A percentile compares a stretch with the other conserved stretches of the same genome.
These are phyloP conservation scores for Neuroterus valhalla DNA, from an alignment of 1,140 invertebrate species.

Conservation along the genomic window DNA sequence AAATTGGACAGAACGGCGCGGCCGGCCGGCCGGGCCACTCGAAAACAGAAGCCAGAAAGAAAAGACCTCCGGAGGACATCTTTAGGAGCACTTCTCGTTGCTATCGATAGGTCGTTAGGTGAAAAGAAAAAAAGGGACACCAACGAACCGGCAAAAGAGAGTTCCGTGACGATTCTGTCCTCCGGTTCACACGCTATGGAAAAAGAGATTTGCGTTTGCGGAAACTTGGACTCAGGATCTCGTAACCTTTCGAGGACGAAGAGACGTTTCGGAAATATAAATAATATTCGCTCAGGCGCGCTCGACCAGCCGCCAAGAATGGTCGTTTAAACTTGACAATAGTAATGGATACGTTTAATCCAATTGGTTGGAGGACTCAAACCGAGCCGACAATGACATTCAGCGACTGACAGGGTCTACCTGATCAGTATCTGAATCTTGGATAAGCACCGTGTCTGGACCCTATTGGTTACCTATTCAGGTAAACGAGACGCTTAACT, in stretches of 20 bases:
- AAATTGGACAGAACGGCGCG: slow-evolving; percentile 58
- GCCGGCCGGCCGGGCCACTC: too few species aligned
- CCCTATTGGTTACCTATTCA: slow-evolving; percentile 52
- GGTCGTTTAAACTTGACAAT: slow-evolving; percentile 48
- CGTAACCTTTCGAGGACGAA: background rate
- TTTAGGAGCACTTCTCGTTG: slow-evolving; percentile 48
- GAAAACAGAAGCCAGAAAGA: slow-evolving; percentile 59
- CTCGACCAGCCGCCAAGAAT: slow-evolving; percentile 38
- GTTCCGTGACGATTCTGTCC: background rate
- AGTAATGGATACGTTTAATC: slow-evolving; percentile 72
- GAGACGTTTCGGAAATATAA: slow-evolving; percentile 31
- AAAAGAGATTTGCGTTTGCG: slow-evolving; percentile 47
- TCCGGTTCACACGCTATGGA: slow-evolving; percentile 3
- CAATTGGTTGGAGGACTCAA: slow-evolving; percentile 61
- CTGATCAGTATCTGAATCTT: slow-evolving; percentile 51
- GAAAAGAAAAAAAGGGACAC: slow-evolving; percentile 34
- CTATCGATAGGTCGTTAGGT: slow-evolving; percentile 50
- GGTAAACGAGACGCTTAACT: slow-evolving; percentile 58
- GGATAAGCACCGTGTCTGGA: slow-evolving; percentile 51
- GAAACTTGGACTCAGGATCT: slow-evolving; percentile 42
- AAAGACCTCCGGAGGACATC: slow-evolving; percentile 46
- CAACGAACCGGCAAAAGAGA: background rate
- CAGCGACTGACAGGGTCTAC: slow-evolving; percentile 50
- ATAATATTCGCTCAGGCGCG: slow-evolving; percentile 39
- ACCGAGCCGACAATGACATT: slow-evolving; percentile 47